Evolutionary conservation across 2,888 invertebrate genomes (phyloP), one percentile per base, ranked within the genome.

Genomic region (Stenoptilia bipunctidactyla): DNA sequence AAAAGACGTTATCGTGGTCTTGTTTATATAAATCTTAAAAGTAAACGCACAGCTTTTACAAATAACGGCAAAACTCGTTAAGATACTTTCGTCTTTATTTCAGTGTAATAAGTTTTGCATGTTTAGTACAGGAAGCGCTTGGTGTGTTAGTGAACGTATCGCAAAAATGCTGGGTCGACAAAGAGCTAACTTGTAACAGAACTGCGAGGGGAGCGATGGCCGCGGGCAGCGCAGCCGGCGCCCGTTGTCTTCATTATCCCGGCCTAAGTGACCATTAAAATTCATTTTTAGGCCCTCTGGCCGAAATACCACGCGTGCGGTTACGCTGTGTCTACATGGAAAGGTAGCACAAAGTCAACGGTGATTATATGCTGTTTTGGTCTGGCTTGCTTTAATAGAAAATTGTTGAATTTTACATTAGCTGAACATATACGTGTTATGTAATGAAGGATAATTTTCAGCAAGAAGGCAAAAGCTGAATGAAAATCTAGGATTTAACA

Each of bases 231-330:
- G 40, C 5, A n/a, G 33, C 8, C 41, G 41, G 44, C 40, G 3
- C 25, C 12, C 30, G 51, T 52, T 66, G 68, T 70, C 66, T 70
- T 69, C 69, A 72, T 71, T 68, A 68, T 58, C 47, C 66, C 48
- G 54, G 56, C 46, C 59, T 66, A 70, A 74, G 66, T 70, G 71
- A 71, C 71, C 72, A 74, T 75, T 76, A 75, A 73, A 72, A 75
- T 75, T 76, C 70, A 72, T 73, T 73, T 70, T 66, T 66, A 61
- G 58, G 45, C 60, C 64, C 60, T 51, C 39, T 25, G 36, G 4
- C 38, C 37, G 13, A 36, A 15, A 36, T 13, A 15, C 40, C 36
- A 2, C 13, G 13, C 13, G n/a, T 13, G 34, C 36, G 13, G 12
- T 27, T 33, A 15, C 41, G 37, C 33, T 34, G 13, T 35, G 15